Evolutionary conservation across 2,888 invertebrate genomes (phyloP).

Genomic region (Nephrotoma appendiculata): DNA sequence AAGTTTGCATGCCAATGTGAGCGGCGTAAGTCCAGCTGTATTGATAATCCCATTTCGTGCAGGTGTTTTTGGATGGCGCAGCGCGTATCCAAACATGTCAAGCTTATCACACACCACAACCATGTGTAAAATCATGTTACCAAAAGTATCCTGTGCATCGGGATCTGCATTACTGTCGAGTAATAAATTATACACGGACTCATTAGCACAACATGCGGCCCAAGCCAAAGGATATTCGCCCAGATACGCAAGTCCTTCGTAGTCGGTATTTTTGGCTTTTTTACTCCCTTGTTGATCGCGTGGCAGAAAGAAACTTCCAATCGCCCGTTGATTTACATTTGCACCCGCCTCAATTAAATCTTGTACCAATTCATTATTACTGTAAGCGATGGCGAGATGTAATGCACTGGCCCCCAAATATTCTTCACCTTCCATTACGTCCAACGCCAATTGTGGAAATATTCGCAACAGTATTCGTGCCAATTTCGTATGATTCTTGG

Average conservation of each 20-base stretch:
- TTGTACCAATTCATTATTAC: conserved; percentile 88
- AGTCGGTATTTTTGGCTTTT: conserved; percentile 73
- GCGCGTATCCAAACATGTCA: conserved; percentile 96
- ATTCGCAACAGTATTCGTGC: conserved; percentile 81
- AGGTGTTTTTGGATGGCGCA: conserved; percentile 84
- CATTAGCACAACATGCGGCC: conserved; percentile 95
- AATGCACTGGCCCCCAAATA: conserved; percentile 90
- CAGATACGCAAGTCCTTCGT: conserved; percentile 91
- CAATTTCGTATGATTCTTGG: conserved; percentile 52
- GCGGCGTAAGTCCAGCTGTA: conserved; percentile 78
- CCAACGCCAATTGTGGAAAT: conserved; percentile 79
- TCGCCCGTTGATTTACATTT: conserved; percentile 82
- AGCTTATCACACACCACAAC: conserved; percentile 95
- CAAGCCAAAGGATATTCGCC: conserved; percentile 96
- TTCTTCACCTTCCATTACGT: conserved; percentile 95
- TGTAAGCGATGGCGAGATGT: conserved; percentile 92
- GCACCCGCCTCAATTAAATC: conserved; percentile 87
- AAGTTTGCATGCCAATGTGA: conserved; percentile 91
- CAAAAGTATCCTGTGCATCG: conserved; percentile 89
- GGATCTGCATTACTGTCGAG: conserved; percentile 88
- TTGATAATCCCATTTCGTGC: conserved; percentile 88
- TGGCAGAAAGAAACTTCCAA: conserved; percentile 91
- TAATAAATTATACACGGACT: conserved; percentile 91
- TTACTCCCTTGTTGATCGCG: conserved; percentile 77
- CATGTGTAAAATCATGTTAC: conserved; percentile 99